These are phyloP conservation scores for Tachycineta bicolor DNA, from an alignment of 2,113 vertebrate species.

Conservation along the genomic window DNA sequence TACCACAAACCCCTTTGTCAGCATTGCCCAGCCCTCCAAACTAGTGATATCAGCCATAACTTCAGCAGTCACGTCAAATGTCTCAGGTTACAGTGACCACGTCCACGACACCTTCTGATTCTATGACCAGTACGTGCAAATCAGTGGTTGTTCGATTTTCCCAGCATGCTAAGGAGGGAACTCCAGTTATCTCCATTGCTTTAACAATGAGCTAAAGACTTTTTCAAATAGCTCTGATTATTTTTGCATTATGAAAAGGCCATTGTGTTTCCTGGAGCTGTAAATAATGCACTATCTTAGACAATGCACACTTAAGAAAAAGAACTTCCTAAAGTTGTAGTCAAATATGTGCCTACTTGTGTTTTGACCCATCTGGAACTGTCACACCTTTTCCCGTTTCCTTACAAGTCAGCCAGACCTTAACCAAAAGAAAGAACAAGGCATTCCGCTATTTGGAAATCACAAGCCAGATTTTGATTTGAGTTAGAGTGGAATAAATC, in stretches of 20 bases:
- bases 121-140: not conserved
- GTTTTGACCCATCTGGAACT: not conserved
- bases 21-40: not conserved
- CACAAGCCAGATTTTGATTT: not conserved
- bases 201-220: not conserved
- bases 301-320: not conserved
- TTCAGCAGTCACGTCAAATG: not conserved
- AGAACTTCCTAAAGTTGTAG: not conserved
- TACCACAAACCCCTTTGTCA: not conserved
- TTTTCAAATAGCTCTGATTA: not conserved
- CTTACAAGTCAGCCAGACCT: not conserved
- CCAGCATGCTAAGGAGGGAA: not conserved
- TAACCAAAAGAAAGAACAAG: not conserved
- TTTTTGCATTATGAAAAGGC: not conserved
- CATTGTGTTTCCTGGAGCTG: not conserved
- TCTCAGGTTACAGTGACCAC: not conserved
- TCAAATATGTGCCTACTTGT: not conserved
- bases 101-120: not conserved
- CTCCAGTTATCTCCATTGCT: not conserved
- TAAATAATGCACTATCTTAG: not conserved
- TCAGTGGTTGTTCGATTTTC: not conserved
- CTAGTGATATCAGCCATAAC: not conserved
- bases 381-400: not conserved
- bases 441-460: not conserved
- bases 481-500: not conserved